These are phyloP conservation scores for Bolinopsis microptera DNA, from an alignment of 37 sponge, comb jelly and placozoan genomes.

Conservation along the genomic window DNA sequence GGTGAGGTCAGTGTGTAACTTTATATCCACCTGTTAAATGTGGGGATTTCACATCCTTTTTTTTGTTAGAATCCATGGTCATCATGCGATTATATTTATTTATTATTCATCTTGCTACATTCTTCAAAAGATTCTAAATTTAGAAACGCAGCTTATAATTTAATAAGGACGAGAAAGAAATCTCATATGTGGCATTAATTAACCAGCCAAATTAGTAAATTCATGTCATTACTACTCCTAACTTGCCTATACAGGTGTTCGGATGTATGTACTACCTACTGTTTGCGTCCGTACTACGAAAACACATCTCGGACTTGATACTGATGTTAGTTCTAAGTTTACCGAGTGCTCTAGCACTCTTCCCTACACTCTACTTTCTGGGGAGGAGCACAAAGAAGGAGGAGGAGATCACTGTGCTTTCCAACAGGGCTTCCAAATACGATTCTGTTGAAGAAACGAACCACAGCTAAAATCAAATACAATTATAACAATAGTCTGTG, in stretches of 20 bases:
- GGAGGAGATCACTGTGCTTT: not conserved
- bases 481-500: no score
- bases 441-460: not conserved
- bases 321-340: constrained; percentile 7
- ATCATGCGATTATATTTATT: no score
- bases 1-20: constrained; percentile 26
- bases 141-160: no score
- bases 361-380: not conserved
- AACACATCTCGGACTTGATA: not conserved
- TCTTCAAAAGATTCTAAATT: no score
- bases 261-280: constrained; percentile 56
- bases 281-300: not conserved
- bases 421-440: not conserved
- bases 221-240: no score
- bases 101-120: no score
- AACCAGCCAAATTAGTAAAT: no score
- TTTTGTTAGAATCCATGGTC: no score
- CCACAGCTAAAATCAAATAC: not conserved
- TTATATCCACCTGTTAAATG: not conserved
- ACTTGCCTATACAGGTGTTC: no score
- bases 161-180: no score
- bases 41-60: no score
- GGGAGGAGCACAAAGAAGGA: not conserved
- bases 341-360: not conserved
- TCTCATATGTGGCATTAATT: no score